Evolutionary conservation across 1,140 invertebrate species (phyloP).

Genomic region (Nymphalis io): DNA sequence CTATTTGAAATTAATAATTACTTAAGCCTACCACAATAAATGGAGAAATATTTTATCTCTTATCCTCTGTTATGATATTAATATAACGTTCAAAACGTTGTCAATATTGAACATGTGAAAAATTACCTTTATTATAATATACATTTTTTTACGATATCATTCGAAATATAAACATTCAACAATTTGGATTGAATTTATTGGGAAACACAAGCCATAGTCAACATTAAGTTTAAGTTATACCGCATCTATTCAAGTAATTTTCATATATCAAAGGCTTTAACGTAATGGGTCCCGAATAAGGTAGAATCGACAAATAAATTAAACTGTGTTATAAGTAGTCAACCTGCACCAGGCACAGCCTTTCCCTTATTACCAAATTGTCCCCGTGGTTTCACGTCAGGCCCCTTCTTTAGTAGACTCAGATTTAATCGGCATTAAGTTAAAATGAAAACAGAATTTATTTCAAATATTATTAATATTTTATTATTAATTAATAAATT

Average conservation of each 20-base stretch:
- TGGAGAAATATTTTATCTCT: too few relatives aligned
- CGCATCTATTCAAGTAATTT: slow-evolving; percentile 32
- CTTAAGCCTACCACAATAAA: too few relatives aligned
- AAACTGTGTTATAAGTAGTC: slow-evolving; percentile 69
- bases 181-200: too few relatives aligned
- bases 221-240: slow-evolving; percentile 12
- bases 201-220: too few relatives aligned
- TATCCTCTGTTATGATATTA: too few relatives aligned
- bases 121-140: too few relatives aligned
- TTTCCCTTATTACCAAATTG: slow-evolving; percentile 72
- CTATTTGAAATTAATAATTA: too few relatives aligned
- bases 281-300: slow-evolving; percentile 59
- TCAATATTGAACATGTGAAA: too few relatives aligned
- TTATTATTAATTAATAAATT: too few relatives aligned
- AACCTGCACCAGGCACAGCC: slow-evolving; percentile 68
- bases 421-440: neutral
- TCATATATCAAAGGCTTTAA: slow-evolving; percentile 32
- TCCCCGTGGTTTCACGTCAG: slow-evolving; percentile 59
- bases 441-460: neutral
- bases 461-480: neutral
- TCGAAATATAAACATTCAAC: too few relatives aligned
- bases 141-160: too few relatives aligned
- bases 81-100: too few relatives aligned
- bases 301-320: slow-evolving; percentile 71
- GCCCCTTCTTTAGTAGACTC: slow-evolving; percentile 55